Evolutionary conservation across 2,113 vertebrate species (phyloP).

Genomic region (Actenoides hombroni): DNA sequence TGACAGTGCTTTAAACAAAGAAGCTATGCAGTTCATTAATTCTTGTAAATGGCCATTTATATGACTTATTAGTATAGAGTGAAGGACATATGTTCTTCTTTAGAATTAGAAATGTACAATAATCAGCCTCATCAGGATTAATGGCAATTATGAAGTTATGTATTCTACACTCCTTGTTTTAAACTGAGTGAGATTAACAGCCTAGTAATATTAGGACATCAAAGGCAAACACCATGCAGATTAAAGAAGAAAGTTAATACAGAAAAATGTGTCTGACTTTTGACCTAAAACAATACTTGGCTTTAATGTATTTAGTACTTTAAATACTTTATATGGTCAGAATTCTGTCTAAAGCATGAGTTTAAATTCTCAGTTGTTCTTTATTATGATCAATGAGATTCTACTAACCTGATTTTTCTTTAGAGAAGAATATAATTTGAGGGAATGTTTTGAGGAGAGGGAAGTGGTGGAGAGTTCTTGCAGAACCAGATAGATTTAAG

Average conservation of each 20-base stretch:
- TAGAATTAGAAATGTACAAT: not conserved
- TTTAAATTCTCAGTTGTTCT: not conserved
- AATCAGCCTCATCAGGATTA: constrained; percentile 7
- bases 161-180: not conserved
- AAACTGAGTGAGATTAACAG: not conserved
- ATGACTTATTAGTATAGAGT: not conserved
- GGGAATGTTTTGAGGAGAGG: too few relatives aligned
- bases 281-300: not conserved
- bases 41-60: not conserved
- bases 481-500: not conserved
- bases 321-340: not conserved
- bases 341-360: not conserved
- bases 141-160: constrained; percentile 3
- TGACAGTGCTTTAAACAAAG: not conserved
- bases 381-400: not conserved
- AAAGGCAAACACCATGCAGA: not conserved
- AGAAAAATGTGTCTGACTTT: not conserved
- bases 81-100: not conserved
- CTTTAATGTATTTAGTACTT: not conserved
- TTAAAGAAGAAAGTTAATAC: not conserved
- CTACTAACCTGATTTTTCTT: not conserved
- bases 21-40: constrained; percentile 21
- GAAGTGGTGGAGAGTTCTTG: not conserved
- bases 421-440: not conserved
- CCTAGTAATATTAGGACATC: not conserved